Evolutionary conservation across 2,797 vertebrate species (phyloP), one percentile per base, ranked within the genome.

Genomic region (Sphenodon punctatus): DNA sequence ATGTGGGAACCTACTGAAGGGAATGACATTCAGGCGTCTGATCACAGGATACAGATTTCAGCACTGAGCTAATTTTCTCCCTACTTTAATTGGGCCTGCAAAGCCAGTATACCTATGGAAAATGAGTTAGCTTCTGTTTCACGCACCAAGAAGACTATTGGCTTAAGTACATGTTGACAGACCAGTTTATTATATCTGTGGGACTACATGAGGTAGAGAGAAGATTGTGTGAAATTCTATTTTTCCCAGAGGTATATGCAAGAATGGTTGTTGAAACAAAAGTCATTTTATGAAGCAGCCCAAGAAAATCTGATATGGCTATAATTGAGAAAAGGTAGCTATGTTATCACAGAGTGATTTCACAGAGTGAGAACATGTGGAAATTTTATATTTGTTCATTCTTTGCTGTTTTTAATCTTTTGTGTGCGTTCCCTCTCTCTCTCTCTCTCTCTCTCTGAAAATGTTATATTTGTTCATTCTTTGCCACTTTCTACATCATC

Each of bases 181-280:
- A 86, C 69, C n/a, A n/a, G n/a, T n/a, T 91, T 93, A 92, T 86
- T 88, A 90, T 88, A 92, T 88, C 2, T 8, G 70, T 84, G 82
- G 86, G 63, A 20, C 12, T 91, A 78, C 67, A 75, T 77, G 82
- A 84, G 71, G 68, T 82, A 88, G 67, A 80, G 70, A 66, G 79
- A 78, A 92, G 53, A 84, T 75, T 70, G 87, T 85, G 78, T 75
- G 75, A 70, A 6, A 8, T 81, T 85, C 91, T 30, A 30, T 55
- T 55, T 51, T 32, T 8, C 46, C 42, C 16, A 36, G 46, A 53
- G 34, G 17, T 45, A 16, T 30, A 64, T n/a, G 11, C 39, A 74
- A 64, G 23, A 46, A 13, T 10, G 20, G 27, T 36, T 39, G 38
- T 60, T 67, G 56, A 46, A 67, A 36, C 53, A 76, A 20, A 38